A percentile compares a stretch with the other conserved stretches of the same genome.
Evolutionary conservation across 2,888 invertebrate genomes (phyloP).

Genomic region (Subacronicta megacephala): DNA sequence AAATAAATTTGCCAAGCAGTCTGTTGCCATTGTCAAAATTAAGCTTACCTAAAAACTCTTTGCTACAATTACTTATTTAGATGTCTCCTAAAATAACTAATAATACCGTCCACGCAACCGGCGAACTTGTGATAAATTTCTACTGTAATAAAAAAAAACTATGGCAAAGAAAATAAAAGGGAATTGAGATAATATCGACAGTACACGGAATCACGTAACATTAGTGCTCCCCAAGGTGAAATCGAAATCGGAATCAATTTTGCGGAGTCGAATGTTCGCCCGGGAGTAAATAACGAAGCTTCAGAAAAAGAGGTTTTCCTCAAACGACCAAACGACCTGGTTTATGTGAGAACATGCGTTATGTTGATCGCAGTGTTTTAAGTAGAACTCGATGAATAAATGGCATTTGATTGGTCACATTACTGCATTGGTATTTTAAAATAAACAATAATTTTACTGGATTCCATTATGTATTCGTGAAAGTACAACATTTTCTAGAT

Average conservation of each 20-base stretch:
- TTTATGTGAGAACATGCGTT: conserved; percentile 18
- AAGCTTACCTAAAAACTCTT: too few species aligned
- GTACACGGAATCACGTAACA: conserved; percentile 29
- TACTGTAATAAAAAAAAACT: conserved; percentile 31
- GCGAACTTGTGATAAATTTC: not conserved
- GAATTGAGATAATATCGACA: conserved; percentile 34
- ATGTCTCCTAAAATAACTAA: too few species aligned
- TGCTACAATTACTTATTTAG: too few species aligned
- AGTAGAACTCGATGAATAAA: conserved; percentile 9
- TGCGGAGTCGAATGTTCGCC: conserved; percentile 38
- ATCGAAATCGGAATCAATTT: conserved; percentile 56
- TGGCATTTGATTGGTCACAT: not conserved
- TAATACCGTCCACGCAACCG: too few species aligned
- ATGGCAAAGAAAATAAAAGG: conserved; percentile 28
- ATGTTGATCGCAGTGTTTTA: conserved; percentile 5
- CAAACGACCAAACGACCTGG: conserved; percentile 18
- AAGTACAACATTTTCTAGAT: too few species aligned
- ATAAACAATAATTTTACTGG: too few species aligned
- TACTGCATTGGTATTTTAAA: too few species aligned
- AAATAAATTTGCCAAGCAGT: too few species aligned
- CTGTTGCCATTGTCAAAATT: too few species aligned
- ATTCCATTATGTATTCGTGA: too few species aligned
- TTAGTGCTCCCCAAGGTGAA: conserved; percentile 54
- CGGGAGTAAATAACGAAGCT: conserved; percentile 40
- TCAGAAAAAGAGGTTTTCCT: conserved; percentile 7